A percentile compares a stretch with the other conserved stretches of the same genome.
Evolutionary conservation across 2,113 vertebrate genomes (phyloP).

Genomic region (Chrysochloris asiatica): DNA sequence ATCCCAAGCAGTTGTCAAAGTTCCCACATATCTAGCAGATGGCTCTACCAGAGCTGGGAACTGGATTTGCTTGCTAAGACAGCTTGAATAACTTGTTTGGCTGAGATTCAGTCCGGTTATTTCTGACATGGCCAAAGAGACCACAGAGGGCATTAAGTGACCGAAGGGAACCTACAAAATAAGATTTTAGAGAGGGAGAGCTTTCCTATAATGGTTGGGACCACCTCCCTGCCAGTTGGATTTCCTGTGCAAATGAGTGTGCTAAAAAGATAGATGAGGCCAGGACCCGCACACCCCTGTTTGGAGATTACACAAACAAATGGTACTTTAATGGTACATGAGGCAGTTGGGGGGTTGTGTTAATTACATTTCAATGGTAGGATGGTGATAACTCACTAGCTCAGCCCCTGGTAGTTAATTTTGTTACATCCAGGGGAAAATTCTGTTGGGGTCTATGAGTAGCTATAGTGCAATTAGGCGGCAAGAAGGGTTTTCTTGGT

Average conservation of each 20-base stretch:
- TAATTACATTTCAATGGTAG: constrained; percentile 73
- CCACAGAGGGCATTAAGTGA: neutral
- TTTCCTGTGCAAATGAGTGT: constrained; percentile 38
- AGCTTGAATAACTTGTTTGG: neutral
- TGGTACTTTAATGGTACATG: constrained; percentile 34
- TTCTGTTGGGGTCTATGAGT: constrained; percentile 76
- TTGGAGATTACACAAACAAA: constrained; percentile 61
- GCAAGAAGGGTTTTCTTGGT: constrained; percentile 69
- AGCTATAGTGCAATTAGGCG: constrained; percentile 70
- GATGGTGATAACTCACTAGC: constrained; percentile 65
- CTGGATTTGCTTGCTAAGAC: neutral
- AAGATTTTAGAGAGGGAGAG: constrained; percentile 19
- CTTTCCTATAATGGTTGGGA: neutral
- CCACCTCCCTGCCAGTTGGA: constrained; percentile 34
- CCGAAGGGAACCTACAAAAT: neutral
- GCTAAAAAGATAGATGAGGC: constrained; percentile 54
- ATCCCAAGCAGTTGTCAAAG: neutral
- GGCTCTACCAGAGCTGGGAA: neutral
- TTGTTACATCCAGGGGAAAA: constrained; percentile 71
- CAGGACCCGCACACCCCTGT: constrained; percentile 8
- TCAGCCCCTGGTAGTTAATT: constrained; percentile 74
- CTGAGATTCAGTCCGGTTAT: constrained; percentile 32
- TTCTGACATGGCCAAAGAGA: constrained; percentile 48
- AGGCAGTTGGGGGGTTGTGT: constrained; percentile 48
- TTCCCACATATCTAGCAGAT: neutral